Conservation (phyloP, 2,888 invertebrate genomes). For the Standfussiana lucernea region DNA sequence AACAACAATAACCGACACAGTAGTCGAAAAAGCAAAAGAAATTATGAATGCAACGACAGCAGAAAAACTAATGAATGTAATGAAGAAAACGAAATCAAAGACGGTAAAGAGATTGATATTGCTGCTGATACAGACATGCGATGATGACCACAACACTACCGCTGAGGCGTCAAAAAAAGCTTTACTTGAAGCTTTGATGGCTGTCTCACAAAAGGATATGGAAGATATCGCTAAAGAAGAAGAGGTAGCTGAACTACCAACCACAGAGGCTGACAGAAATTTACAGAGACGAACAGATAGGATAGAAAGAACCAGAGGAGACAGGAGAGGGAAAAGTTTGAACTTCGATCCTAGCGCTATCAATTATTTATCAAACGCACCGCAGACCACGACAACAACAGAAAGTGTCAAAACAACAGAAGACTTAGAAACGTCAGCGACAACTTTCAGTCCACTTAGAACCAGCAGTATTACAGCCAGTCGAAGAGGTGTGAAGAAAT, state of each 20-base stretch:
- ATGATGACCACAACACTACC: constrained; percentile 93
- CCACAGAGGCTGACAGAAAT: constrained; percentile 77
- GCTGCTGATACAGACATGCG: constrained; percentile 94
- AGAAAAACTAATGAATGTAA: constrained; percentile 94
- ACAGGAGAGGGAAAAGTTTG: constrained; percentile 81
- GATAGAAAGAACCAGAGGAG: constrained; percentile 74
- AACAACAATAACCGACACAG: constrained; percentile 92
- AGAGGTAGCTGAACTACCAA: constrained; percentile 72
- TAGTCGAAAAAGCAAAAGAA: constrained; percentile 93
- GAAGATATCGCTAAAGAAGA: constrained; percentile 87
- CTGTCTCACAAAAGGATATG: constrained; percentile 91
- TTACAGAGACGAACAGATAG: constrained; percentile 77
- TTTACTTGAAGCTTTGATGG: constrained; percentile 92
- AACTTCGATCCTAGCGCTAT: constrained; percentile 83
- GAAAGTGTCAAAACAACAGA: constrained; percentile 75
- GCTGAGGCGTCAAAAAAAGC: constrained; percentile 93
- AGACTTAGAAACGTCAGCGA: constrained; percentile 76
- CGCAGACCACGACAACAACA: constrained; percentile 61
- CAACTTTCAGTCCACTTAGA: constrained; percentile 78
- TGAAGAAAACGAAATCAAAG: constrained; percentile 95
- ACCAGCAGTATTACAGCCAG: constrained; percentile 73
- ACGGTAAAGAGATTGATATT: constrained; percentile 94
- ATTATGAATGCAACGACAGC: constrained; percentile 94
- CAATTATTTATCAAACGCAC: constrained; percentile 84
- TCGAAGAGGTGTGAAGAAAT: constrained; percentile 84